Conservation (phyloP, 2,888 invertebrate species). For the Serripes groenlandicus region DNA sequence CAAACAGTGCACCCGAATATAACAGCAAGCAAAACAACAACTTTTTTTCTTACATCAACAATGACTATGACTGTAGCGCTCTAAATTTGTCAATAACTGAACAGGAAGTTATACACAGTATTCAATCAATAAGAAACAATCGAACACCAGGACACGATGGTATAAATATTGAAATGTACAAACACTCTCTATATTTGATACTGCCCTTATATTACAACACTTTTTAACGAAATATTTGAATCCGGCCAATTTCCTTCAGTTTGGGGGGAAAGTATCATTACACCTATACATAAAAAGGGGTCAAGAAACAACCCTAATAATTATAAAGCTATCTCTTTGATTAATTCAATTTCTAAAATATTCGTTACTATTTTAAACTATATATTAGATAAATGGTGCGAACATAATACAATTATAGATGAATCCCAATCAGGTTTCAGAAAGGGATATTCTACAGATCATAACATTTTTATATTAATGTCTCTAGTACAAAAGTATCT, state of each 20-base stretch:
- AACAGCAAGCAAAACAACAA: neutral
- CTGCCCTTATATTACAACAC: slow-evolving; percentile 16
- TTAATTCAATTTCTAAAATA: slow-evolving; percentile 33
- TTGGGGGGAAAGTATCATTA: slow-evolving; percentile 30
- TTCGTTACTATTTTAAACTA: slow-evolving; percentile 17
- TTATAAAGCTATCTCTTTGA: slow-evolving; percentile 34
- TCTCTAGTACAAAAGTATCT: slow-evolving; percentile 39
- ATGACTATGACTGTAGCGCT: neutral
- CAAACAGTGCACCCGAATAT: neutral
- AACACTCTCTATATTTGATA: slow-evolving; percentile 1
- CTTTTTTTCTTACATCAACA: neutral
- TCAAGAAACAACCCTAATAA: slow-evolving; percentile 30
- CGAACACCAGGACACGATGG: slow-evolving; percentile 34
- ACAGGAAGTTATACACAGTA: slow-evolving; percentile 22
- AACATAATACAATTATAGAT: slow-evolving; percentile 29
- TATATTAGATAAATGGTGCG: slow-evolving; percentile 25
- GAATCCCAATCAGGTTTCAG: slow-evolving; percentile 47
- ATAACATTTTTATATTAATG: slow-evolving; percentile 44
- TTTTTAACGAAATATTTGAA: slow-evolving; percentile 36
- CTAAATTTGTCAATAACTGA: slow-evolving; percentile 7
- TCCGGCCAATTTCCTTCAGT: slow-evolving; percentile 13
- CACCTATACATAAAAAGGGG: slow-evolving; percentile 46
- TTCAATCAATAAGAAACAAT: slow-evolving; percentile 15
- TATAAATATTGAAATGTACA: slow-evolving; percentile 29
- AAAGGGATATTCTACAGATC: slow-evolving; percentile 29